phyloP scores from a whole-genome alignment of 2,797 vertebrate species.

The Pteronotus mesoamericanus region DNA sequence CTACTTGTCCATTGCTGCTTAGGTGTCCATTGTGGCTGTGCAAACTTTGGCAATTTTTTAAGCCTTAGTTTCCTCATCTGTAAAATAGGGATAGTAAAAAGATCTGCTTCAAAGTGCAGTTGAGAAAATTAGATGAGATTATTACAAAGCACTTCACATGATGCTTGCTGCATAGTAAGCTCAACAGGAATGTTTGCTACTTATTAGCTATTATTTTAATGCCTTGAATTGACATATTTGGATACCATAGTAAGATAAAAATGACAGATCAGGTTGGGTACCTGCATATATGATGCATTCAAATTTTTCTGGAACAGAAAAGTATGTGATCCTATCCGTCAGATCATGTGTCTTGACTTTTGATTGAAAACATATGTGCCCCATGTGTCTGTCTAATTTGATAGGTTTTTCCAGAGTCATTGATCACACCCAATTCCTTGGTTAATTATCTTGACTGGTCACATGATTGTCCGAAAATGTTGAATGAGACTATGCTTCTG shows the following conservation, averaged over 20 bases:
- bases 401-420: background rate
- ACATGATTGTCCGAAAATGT: background rate
- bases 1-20: background rate
- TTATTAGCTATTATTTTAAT: background rate
- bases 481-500: background rate
- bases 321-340: background rate
- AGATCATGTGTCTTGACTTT: constrained; percentile 10
- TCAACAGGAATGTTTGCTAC: background rate
- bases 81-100: constrained; percentile 27
- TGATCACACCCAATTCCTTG: background rate
- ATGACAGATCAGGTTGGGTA: background rate
- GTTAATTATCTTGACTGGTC: constrained; percentile 25
- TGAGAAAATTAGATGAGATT: background rate
- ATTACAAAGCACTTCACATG: background rate
- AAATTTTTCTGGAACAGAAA: background rate
- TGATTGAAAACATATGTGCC: background rate
- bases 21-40: background rate
- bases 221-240: background rate
- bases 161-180: background rate
- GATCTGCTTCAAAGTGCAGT: background rate
- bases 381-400: background rate
- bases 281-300: background rate
- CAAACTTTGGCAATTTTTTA: background rate
- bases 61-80: constrained; percentile 46
- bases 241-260: background rate